Conservation (phyloP, 2,797 vertebrate species). For the Clamator glandarius region DNA sequence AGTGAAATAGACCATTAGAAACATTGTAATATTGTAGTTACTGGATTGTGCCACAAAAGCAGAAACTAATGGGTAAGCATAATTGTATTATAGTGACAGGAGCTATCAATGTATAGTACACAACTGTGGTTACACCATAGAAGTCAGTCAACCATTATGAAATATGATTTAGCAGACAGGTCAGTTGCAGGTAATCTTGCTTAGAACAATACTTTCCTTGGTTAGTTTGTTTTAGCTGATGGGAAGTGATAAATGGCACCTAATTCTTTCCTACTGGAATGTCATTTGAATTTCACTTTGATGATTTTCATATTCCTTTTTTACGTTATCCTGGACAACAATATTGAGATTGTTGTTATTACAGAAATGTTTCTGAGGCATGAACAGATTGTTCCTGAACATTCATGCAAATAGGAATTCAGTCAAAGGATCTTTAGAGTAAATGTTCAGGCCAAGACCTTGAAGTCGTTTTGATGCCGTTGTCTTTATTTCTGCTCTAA, state of each 20-base stretch:
- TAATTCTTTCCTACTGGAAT: neutral
- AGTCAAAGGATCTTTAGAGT: slow-evolving; percentile 1
- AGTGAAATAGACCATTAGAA: slow-evolving; percentile 73
- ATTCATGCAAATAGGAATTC: slow-evolving; percentile 9
- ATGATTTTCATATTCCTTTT: neutral
- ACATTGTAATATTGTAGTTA: slow-evolving; percentile 52
- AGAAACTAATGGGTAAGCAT: slow-evolving; percentile 66
- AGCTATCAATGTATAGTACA: slow-evolving; percentile 36
- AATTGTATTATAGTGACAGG: slow-evolving; percentile 43
- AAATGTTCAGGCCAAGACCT: neutral
- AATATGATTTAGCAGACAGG: slow-evolving; percentile 2
- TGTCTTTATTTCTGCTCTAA: slow-evolving; percentile 18
- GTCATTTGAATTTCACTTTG: neutral
- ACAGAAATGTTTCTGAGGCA: neutral
- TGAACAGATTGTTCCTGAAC: slow-evolving; percentile 16
- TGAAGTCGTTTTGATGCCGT: neutral
- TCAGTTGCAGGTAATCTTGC: slow-evolving; percentile 6
- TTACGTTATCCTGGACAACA: neutral
- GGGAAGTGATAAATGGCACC: neutral
- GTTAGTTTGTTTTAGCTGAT: slow-evolving; percentile 27
- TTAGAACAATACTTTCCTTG: slow-evolving; percentile 27
- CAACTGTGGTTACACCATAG: slow-evolving; percentile 43
- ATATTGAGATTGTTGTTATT: neutral
- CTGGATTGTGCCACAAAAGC: slow-evolving; percentile 60
- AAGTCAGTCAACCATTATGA: slow-evolving; percentile 35